A percentile compares a stretch with the other conserved stretches of the same genome.
Evolutionary conservation across 2,888 invertebrate species (phyloP).

Genomic region (Lymantria dispar): DNA sequence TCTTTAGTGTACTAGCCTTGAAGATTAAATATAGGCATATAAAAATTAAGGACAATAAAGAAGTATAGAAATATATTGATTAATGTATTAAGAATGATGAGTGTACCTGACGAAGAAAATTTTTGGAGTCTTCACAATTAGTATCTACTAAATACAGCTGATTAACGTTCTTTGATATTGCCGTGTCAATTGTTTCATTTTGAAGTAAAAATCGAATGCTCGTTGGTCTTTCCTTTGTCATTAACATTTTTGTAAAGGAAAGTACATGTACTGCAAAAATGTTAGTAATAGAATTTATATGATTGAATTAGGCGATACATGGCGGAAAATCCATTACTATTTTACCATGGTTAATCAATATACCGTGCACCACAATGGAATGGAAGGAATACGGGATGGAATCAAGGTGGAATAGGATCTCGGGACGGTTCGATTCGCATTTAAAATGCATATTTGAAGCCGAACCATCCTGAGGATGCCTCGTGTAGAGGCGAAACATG

Average conservation of each 20-base stretch:
- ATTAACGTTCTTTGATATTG: constrained; percentile 9
- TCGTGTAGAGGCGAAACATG: too few relatives aligned
- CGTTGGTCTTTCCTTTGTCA: constrained; percentile 20
- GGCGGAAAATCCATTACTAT: too few relatives aligned
- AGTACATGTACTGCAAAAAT: constrained; percentile 27
- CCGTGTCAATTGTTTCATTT: constrained; percentile 10
- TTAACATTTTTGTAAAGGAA: constrained; percentile 32
- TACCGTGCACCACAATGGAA: too few relatives aligned
- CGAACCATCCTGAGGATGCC: too few relatives aligned
- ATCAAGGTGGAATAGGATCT: too few relatives aligned
- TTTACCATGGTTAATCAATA: too few relatives aligned
- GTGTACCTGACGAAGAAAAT: constrained; percentile 40
- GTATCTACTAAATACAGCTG: constrained; percentile 18
- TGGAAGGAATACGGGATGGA: too few relatives aligned
- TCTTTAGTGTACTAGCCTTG: constrained; percentile 43
- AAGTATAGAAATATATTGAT: neutral
- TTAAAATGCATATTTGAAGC: too few relatives aligned
- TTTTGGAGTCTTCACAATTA: constrained; percentile 26
- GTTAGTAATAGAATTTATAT: neutral
- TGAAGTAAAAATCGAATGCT: constrained; percentile 31
- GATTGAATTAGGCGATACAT: too few relatives aligned
- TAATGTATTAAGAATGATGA: neutral
- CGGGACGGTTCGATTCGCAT: too few relatives aligned
- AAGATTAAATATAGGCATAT: constrained; percentile 3
- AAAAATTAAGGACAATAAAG: neutral